A percentile compares a stretch with the other conserved stretches of the same genome.
These are phyloP conservation scores for Piprites chloris DNA, from an alignment of 2,113 vertebrate species.

Conservation along the genomic window DNA sequence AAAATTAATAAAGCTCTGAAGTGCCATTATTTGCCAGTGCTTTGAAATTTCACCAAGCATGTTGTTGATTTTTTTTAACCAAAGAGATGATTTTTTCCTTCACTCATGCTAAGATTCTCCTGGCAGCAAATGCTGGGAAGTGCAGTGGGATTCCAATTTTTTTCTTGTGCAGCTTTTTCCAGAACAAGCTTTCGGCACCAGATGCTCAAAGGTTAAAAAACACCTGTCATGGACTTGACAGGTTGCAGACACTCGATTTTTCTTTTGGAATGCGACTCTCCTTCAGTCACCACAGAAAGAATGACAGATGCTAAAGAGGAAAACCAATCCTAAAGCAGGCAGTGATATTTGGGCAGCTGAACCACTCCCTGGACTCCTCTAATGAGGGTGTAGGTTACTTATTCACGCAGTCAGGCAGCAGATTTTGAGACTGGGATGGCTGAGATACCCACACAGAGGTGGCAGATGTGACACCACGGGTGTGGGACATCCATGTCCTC, in stretches of 20 bases:
- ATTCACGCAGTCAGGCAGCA: accelerated
- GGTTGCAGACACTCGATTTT: neutral
- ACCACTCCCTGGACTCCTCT: neutral
- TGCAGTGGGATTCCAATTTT: neutral
- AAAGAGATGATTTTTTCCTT: neutral
- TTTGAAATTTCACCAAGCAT: neutral
- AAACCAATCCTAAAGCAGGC: neutral
- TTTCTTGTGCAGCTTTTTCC: neutral
- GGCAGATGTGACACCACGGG: neutral
- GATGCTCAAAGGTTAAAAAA: neutral
- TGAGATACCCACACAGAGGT: neutral
- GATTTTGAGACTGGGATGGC: neutral
- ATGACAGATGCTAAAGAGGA: neutral
- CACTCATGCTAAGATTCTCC: neutral
- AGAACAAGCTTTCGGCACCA: neutral
- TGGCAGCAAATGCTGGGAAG: neutral
- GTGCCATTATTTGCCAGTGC: neutral
- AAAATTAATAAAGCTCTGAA: neutral
- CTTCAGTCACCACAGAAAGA: neutral
- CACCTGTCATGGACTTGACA: neutral
- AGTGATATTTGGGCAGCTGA: neutral
- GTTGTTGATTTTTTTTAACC: neutral
- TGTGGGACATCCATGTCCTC: accelerated
- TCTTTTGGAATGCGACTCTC: neutral
- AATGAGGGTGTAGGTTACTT: neutral